Evolutionary conservation across 2,113 vertebrate genomes (phyloP).

Genomic region (Vidua macroura): DNA sequence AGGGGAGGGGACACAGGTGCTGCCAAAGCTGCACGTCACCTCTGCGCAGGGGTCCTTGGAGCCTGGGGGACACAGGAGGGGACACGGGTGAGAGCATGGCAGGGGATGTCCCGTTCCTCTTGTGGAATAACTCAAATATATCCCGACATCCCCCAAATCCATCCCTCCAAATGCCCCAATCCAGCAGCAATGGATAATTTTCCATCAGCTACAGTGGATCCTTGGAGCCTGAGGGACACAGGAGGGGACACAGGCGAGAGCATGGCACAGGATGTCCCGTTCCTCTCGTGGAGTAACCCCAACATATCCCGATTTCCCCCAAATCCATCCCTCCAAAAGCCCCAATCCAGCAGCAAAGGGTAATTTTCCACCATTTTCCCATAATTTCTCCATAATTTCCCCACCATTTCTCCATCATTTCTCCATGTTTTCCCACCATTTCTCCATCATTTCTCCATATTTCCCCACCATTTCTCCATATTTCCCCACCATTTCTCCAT

Average conservation of each 20-base stretch:
- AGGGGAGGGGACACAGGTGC: slow-evolving; percentile 84
- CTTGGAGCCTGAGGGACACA: neutral
- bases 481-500: neutral
- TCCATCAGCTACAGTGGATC: neutral
- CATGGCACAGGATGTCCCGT: neutral
- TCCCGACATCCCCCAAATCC: no score
- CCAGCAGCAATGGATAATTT: rapidly evolving
- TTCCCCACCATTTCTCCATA: no score
- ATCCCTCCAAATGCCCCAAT: neutral
- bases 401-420: no score
- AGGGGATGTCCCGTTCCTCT: neutral
- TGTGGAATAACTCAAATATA: rapidly evolving
- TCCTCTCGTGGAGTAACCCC: rapidly evolving
- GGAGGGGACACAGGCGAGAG: neutral
- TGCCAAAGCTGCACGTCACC: slow-evolving; percentile 91
- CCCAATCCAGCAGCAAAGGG: rapidly evolving
- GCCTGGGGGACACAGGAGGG: slow-evolving; percentile 58
- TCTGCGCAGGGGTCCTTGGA: slow-evolving; percentile 88
- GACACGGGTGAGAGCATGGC: neutral
- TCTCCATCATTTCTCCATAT: neutral
- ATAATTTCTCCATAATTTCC: no score
- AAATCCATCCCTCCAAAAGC: rapidly evolving
- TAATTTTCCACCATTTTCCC: neutral
- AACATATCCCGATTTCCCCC: no score
- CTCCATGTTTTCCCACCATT: no score